Evolutionary conservation across 2,797 vertebrate species (phyloP).

Genomic region (Schizopygopsis pylzovi): DNA sequence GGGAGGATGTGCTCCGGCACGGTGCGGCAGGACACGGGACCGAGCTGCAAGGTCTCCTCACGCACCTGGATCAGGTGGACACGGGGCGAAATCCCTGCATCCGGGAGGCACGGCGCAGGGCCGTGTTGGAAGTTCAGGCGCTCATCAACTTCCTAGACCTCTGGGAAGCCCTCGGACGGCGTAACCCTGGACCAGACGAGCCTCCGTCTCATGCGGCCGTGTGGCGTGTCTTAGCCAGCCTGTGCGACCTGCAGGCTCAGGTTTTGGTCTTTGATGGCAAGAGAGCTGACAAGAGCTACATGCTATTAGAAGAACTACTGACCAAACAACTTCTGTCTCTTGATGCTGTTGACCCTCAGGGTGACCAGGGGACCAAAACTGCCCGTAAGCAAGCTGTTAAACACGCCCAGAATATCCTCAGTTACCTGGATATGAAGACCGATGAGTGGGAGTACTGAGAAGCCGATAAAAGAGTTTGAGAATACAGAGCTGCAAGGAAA

Average conservation of each 20-base stretch:
- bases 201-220: conserved; percentile 84
- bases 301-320: conserved; percentile 93
- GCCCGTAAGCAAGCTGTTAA: conserved; percentile 96
- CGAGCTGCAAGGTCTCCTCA: conserved; percentile 90
- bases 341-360: conserved; percentile 94
- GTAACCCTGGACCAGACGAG: conserved; percentile 77
- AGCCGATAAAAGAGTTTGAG: background rate
- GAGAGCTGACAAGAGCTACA: conserved; percentile 93
- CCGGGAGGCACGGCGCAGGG: conserved; percentile 92
- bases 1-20: conserved; percentile 82
- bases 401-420: conserved; percentile 95
- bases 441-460: conserved; percentile 96
- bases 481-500: conserved; percentile 31
- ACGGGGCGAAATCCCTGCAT: conserved; percentile 95
- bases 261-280: conserved; percentile 93
- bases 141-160: conserved; percentile 92
- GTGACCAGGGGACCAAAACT: conserved; percentile 87
- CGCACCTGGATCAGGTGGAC: conserved; percentile 90
- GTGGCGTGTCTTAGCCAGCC: conserved; percentile 86
- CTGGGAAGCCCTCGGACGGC: conserved; percentile 85
- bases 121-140: conserved; percentile 92
- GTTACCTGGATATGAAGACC: conserved; percentile 97
- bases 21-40: conserved; percentile 84
- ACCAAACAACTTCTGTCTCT: conserved; percentile 94
- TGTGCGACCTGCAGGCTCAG: conserved; percentile 91